A percentile compares a stretch with the other conserved stretches of the same genome.
These are phyloP conservation scores for Pachyseris speciosa DNA, from an alignment of 64 coral and sea anemone species.

Conservation along the genomic window DNA sequence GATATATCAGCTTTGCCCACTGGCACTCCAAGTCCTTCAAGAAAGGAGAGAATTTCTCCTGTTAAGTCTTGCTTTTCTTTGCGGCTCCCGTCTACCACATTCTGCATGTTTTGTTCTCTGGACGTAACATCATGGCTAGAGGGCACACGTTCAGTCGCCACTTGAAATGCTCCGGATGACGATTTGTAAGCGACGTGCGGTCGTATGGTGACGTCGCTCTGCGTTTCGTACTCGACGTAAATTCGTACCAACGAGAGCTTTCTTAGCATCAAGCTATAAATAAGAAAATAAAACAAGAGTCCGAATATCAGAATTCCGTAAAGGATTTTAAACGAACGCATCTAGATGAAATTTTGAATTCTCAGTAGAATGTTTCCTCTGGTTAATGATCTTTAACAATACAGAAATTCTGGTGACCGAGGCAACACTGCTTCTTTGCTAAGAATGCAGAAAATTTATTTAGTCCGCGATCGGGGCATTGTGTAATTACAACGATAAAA, in stretches of 20 bases:
- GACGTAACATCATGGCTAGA: neutral
- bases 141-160: neutral
- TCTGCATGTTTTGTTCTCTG: neutral
- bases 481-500: too few relatives aligned
- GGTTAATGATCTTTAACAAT: too few relatives aligned
- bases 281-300: conserved; percentile 51
- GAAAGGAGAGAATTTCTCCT: neutral
- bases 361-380: too few relatives aligned
- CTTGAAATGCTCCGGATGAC: too few relatives aligned
- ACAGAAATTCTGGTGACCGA: too few relatives aligned
- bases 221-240: conserved; percentile 53
- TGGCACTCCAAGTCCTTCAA: neutral
- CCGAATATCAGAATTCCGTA: conserved; percentile 59
- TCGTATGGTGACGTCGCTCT: too few relatives aligned
- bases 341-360: too few relatives aligned
- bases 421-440: neutral
- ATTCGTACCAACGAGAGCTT: conserved; percentile 74
- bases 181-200: too few relatives aligned
- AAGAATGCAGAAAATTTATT: neutral
- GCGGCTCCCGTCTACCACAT: neutral
- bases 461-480: too few relatives aligned
- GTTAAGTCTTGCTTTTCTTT: neutral
- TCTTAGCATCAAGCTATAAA: conserved; percentile 55
- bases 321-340: conserved; percentile 62
- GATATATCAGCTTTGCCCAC: neutral